phyloP scores from a whole-genome alignment of 2,888 invertebrate genomes.

The Mesorhabditis spiculigera region DNA sequence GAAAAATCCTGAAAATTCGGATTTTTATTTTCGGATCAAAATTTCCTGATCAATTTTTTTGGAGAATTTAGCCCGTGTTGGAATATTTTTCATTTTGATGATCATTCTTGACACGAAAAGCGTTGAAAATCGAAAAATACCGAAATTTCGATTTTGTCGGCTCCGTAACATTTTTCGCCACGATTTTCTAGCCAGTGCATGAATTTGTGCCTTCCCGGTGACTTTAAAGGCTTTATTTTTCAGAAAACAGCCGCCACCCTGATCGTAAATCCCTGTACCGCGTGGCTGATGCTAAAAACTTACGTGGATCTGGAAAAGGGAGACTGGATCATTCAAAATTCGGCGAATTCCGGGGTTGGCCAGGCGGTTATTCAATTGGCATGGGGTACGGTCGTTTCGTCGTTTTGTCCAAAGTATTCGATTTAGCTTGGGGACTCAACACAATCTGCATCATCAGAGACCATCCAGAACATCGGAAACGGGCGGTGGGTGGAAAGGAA shows the following conservation, averaged over 20 bases:
- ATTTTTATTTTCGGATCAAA: too few species aligned
- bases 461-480: slow-evolving; percentile 66
- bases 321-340: slow-evolving; percentile 84
- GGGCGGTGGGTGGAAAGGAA: too few species aligned
- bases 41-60: too few species aligned
- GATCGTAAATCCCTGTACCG: slow-evolving; percentile 89
- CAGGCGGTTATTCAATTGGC: slow-evolving; percentile 16
- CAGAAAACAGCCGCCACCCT: slow-evolving; percentile 72
- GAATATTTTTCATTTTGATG: too few species aligned
- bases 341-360: slow-evolving; percentile 89
- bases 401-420: background rate
- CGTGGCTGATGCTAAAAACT: slow-evolving; percentile 88
- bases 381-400: slow-evolving; percentile 8
- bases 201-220: too few species aligned
- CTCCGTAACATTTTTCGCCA: too few species aligned
- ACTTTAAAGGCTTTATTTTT: background rate
- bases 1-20: too few species aligned
- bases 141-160: background rate
- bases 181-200: too few species aligned
- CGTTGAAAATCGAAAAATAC: too few species aligned
- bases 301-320: slow-evolving; percentile 65
- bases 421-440: slow-evolving; percentile 63
- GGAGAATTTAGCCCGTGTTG: too few species aligned
- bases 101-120: too few species aligned
- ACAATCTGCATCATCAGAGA: slow-evolving; percentile 82